Evolutionary conservation across 2,113 vertebrate species (phyloP), one percentile per base, ranked within the genome.

Genomic region (Crotalus horridus): DNA sequence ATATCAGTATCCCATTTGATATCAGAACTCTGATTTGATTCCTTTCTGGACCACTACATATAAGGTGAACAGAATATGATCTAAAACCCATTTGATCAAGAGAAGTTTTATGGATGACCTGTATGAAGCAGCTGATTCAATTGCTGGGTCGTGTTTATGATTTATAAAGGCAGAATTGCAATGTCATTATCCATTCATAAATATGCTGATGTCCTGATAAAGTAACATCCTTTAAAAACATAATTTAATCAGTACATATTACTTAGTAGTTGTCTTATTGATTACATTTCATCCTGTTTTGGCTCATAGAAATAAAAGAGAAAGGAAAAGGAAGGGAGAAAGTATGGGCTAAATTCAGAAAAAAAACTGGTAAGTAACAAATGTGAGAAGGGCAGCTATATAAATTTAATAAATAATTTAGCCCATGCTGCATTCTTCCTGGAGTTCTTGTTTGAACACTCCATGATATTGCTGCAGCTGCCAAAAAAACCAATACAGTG

Each of bases 101-200:
- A 56, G 86, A 53, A 21, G 1, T 85, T 93, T 74, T 58, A 54
- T 85, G 26, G 43, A 53, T 85, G 23, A 91, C 61, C n/a, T 20
- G 56, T 58, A 56, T 54, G 85, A 91, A 64, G 33, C 21, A 89
- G n/a, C 46, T 48, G 33, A 11, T 58, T 81, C 89, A 48, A 15
- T 90, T 13, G 54, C 2, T 12, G 23, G 9, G 6, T 39, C 48
- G 3, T 23, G 48, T 69, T 69, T 26, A 59, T 87, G 46, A 46
- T 13, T 87, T 51, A 89, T 39, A 89, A 56, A 89, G 20, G 46
- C 74, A 39, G 85, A 90, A 43, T 2, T 64, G 56, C 2, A 46
- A 46, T 85, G n/a, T 61, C 11, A 61, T 93, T 89, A 91, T 89
- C 88, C 46, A n/a, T 39, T 89, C 20, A 55, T 64, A 88, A 89